phyloP scores from a whole-genome alignment of 1,140 invertebrate species.

The Conus betulinus region DNA sequence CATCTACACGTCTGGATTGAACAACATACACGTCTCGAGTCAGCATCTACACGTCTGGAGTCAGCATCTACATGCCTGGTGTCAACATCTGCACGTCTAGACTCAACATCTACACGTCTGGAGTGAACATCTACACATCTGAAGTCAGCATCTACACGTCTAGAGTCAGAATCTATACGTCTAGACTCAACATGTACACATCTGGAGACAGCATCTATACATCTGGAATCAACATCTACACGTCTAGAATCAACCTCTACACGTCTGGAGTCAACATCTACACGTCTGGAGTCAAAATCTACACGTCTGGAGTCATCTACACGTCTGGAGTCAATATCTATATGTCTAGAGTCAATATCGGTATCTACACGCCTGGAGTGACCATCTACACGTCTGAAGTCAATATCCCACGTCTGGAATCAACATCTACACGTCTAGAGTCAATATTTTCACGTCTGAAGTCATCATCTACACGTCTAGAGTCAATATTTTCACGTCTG shows the following conservation, averaged over 20 bases:
- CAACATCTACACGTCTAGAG: background rate
- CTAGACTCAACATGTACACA: background rate
- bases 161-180: background rate
- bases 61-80: background rate
- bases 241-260: background rate
- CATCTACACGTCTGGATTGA: background rate
- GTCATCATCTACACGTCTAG: background rate
- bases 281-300: background rate
- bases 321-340: background rate
- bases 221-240: background rate
- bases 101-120: background rate
- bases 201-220: too few relatives aligned
- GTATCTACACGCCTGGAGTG: too few relatives aligned
- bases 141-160: background rate
- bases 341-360: background rate
- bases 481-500: background rate
- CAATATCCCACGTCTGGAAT: background rate
- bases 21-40: too few relatives aligned
- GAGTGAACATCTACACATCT: background rate
- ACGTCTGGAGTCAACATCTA: background rate
- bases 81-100: background rate
- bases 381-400: background rate
- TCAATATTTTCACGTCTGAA: background rate
- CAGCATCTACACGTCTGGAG: background rate
- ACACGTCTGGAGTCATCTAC: too few relatives aligned